phyloP scores from a whole-genome alignment of 2,797 vertebrate genomes.

The Scyliorhinus canicula region DNA sequence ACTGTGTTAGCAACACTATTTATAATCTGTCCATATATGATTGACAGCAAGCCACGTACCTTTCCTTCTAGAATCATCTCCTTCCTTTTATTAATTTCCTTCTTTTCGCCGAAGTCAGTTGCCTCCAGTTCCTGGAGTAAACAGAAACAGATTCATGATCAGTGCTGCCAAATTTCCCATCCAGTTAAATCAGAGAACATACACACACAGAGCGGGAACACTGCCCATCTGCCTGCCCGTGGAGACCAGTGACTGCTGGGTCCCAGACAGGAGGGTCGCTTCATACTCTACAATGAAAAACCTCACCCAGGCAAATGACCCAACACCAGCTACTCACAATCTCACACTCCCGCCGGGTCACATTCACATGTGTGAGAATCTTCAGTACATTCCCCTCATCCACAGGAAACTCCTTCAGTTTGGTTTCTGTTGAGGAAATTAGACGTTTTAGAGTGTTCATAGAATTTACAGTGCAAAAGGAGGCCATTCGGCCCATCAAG shows the following conservation, averaged over 20 bases:
- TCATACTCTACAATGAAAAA: not conserved
- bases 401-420: slow-evolving; percentile 71
- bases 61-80: slow-evolving; percentile 91
- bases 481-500: too few relatives aligned
- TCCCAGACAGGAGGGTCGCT: too few relatives aligned
- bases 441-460: too few relatives aligned
- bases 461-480: too few relatives aligned
- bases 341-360: slow-evolving; percentile 81
- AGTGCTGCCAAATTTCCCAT: not conserved
- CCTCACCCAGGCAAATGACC: not conserved
- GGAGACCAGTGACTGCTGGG: not conserved
- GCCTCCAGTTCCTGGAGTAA: slow-evolving; percentile 77
- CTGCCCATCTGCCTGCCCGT: not conserved
- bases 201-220: not conserved
- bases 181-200: not conserved
- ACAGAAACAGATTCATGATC: slow-evolving; percentile 3
- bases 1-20: not conserved
- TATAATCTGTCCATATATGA: too few relatives aligned
- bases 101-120: slow-evolving; percentile 87
- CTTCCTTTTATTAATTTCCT: slow-evolving; percentile 89
- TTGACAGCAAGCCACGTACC: slow-evolving; percentile 52
- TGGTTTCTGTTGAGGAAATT: slow-evolving; percentile 60
- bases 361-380: slow-evolving; percentile 90
- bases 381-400: slow-evolving; percentile 72
- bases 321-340: slow-evolving; percentile 64